These are phyloP conservation scores for Dasysyrphus tricinctus DNA, from an alignment of 2,888 invertebrate genomes.

Conservation along the genomic window DNA sequence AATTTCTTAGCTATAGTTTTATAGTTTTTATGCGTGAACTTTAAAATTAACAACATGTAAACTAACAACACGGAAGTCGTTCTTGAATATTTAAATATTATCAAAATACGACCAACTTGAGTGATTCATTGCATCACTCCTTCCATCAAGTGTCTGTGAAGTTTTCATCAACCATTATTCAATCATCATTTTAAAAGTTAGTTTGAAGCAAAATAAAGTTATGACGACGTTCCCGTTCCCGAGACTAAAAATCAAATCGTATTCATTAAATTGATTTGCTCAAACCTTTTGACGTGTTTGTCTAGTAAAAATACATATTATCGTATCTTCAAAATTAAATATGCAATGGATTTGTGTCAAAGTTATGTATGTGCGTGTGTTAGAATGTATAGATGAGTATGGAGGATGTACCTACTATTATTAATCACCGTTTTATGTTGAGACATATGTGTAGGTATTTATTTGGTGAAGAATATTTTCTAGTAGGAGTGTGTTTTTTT, in stretches of 20 bases:
- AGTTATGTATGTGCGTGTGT: background rate
- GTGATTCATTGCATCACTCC: slow-evolving; percentile 6
- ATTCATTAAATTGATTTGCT: background rate
- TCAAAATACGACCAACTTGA: background rate
- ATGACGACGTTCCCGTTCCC: background rate
- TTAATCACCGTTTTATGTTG: slow-evolving; percentile 19
- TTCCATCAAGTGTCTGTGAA: slow-evolving; percentile 3
- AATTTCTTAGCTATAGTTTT: background rate
- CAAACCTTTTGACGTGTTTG: background rate
- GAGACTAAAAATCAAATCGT: background rate
- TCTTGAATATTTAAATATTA: background rate
- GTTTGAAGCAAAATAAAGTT: background rate
- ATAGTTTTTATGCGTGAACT: background rate
- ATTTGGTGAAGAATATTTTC: slow-evolving; percentile 28
- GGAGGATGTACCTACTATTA: slow-evolving; percentile 13
- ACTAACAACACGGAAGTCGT: slow-evolving; percentile 22
- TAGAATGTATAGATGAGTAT: background rate
- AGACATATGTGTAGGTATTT: background rate
- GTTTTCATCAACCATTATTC: slow-evolving; percentile 51
- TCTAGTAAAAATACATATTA: too few species aligned
- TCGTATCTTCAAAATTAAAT: slow-evolving; percentile 27
- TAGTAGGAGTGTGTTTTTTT: background rate
- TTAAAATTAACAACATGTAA: slow-evolving; percentile 2
- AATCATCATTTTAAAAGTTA: slow-evolving; percentile 40
- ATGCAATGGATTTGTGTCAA: slow-evolving; percentile 54